Base-by-base conservation (phyloP, 2,113 vertebrate genomes). In the Phaethornis superciliosus region DNA sequence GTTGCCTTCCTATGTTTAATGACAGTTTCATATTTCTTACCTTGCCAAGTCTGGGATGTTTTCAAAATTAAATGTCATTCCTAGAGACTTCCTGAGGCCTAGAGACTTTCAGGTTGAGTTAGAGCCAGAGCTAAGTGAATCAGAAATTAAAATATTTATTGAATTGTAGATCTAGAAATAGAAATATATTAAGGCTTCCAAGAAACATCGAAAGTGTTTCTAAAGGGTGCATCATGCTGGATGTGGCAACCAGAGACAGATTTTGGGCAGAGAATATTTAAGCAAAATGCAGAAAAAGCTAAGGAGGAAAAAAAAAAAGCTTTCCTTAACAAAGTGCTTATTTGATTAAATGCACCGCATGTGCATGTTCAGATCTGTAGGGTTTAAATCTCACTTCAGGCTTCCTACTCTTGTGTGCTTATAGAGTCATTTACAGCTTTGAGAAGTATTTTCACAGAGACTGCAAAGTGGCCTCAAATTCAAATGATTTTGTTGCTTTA, bases 111-210 rank as follows among this genome's bases (percentile, higher is more conserved):
- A 70, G 16, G 40, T 5, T 92, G 87, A 52, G 9, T 62, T 62
- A 76, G 42, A 85, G 77, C 76, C 93, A 96, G 63, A 85, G 37
- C 47, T 68, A 92, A 88, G 33, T 65, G 68, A 94, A 86, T 81
- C 60, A 78, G 17, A 94, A 92, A 92, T 75, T 67, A 79, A 85
- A 88, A 76, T 82, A 80, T 46, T 84, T 87, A 60, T n/a, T 69
- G 60, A 90, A 70, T 49, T 78, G 26, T 77, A 69, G 67, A 63
- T 72, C 56, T 71, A 87, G 44, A 85, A 96, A 51, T 74, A 85
- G 26, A 90, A 72, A 82, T 75, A 56, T 0, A 72, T 8, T 58
- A 76, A 68, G 60, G 59, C 46, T 82, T 90, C 58, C 71, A 81
- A 92, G 65, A 63, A 46, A 3, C 56, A 89, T 54, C 67, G 84